phyloP scores from a whole-genome alignment of 2,113 vertebrate genomes.

The Colinus virginianus region DNA sequence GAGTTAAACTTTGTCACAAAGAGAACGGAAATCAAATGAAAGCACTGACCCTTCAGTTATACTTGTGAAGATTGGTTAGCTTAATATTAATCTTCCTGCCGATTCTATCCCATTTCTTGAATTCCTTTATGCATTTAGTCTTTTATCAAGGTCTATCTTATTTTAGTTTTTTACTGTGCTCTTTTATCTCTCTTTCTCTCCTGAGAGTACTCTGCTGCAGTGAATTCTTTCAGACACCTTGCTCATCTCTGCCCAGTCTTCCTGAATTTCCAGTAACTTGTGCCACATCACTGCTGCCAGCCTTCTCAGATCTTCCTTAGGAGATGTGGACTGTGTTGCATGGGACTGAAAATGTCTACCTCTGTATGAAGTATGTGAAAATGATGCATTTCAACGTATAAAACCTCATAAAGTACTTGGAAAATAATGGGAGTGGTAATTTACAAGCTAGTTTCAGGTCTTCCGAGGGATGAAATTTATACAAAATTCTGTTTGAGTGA shows the following conservation, averaged over 20 bases:
- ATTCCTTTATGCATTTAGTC: background rate
- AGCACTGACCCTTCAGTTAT: background rate
- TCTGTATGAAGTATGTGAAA: background rate
- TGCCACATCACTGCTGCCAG: background rate
- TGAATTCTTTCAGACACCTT: background rate
- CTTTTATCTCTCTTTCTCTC: background rate
- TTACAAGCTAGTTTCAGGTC: background rate
- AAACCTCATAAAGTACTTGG: background rate
- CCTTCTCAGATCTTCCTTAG: background rate
- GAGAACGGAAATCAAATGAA: background rate
- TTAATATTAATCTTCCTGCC: background rate
- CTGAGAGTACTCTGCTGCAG: background rate
- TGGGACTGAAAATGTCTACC: background rate
- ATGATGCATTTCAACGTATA: background rate
- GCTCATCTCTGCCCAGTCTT: background rate
- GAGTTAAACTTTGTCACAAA: background rate
- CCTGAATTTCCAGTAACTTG: background rate
- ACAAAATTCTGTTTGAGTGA: background rate
- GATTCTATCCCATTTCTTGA: background rate
- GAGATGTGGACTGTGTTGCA: background rate
- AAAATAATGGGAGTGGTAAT: background rate
- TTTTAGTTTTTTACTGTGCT: background rate
- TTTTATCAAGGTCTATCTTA: background rate
- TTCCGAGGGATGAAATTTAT: background rate
- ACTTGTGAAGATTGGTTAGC: background rate